A percentile compares a stretch with the other conserved stretches of the same genome.
Evolutionary conservation across 2,888 invertebrate species (phyloP).

Genomic region (Archips crataeganus): DNA sequence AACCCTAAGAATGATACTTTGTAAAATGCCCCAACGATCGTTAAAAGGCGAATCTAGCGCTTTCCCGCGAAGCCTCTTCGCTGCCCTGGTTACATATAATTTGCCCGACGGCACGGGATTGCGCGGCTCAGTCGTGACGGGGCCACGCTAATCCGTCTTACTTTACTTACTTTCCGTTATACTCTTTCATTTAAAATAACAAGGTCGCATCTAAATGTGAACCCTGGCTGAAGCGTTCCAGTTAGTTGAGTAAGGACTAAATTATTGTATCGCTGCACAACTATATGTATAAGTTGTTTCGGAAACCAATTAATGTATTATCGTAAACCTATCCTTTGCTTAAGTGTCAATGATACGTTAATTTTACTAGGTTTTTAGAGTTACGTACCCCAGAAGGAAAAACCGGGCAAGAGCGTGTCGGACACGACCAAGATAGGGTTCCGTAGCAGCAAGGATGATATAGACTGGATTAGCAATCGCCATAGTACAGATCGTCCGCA

Average conservation of each 20-base stretch:
- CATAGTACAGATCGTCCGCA: no score
- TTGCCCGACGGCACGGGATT: not conserved
- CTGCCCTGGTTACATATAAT: slow-evolving; percentile 22
- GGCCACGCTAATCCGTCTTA: not conserved
- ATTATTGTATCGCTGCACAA: not conserved
- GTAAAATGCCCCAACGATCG: slow-evolving; percentile 6
- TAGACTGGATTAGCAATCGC: no score
- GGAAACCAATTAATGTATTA: no score
- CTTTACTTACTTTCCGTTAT: not conserved
- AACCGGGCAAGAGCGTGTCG: no score
- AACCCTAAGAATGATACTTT: not conserved
- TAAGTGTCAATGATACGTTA: no score
- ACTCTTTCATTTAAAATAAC: not conserved
- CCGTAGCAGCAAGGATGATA: no score
- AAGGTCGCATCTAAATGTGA: not conserved
- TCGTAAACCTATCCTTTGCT: no score
- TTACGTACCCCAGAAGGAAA: no score
- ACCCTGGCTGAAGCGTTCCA: not conserved
- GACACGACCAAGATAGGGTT: no score
- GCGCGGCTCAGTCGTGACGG: not conserved
- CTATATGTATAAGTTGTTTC: no score
- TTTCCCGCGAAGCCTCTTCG: slow-evolving; percentile 5
- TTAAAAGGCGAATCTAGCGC: slow-evolving; percentile 5
- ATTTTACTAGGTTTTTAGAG: no score
- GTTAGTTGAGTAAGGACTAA: not conserved